phyloP scores from a whole-genome alignment of 64 coral and sea anemone species.

The Stichodactyla mertensii region DNA sequence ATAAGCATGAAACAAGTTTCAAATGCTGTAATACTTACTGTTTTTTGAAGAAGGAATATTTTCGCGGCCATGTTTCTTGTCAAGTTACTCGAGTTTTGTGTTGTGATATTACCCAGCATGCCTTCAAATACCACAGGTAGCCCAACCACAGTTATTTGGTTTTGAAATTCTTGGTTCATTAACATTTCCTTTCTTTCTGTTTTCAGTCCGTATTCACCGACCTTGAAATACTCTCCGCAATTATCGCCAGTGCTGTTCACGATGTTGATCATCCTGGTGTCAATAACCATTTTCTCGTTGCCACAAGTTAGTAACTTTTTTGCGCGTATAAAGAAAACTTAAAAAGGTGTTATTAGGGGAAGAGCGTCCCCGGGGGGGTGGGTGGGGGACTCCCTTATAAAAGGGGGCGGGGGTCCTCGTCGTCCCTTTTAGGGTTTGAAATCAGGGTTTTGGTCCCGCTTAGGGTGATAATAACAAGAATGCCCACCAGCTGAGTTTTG shows the following conservation, averaged over 20 bases:
- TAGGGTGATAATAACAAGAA: no score
- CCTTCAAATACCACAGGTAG: background rate
- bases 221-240: slow-evolving; percentile 91
- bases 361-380: no score
- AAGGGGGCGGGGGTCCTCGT: no score
- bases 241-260: slow-evolving; percentile 95
- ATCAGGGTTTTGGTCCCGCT: no score
- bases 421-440: no score
- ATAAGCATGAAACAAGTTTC: background rate
- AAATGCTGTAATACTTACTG: background rate
- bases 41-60: background rate
- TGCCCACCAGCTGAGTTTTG: no score
- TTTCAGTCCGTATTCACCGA: slow-evolving; percentile 94
- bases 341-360: no score
- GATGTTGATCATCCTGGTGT: slow-evolving; percentile 97
- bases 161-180: background rate
- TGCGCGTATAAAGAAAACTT: background rate
- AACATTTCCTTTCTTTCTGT: background rate
- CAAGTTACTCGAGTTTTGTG: background rate
- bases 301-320: slow-evolving; percentile 78
- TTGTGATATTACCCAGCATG: background rate
- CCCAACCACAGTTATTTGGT: background rate
- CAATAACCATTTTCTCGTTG: slow-evolving; percentile 97
- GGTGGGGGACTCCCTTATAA: no score
- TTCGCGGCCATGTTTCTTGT: background rate